Percentiles rank a stretch among this genome's conserved stretches.
Evolutionary conservation across 2,888 invertebrate species (phyloP).

Genomic region (Parascotia fuliginaria): DNA sequence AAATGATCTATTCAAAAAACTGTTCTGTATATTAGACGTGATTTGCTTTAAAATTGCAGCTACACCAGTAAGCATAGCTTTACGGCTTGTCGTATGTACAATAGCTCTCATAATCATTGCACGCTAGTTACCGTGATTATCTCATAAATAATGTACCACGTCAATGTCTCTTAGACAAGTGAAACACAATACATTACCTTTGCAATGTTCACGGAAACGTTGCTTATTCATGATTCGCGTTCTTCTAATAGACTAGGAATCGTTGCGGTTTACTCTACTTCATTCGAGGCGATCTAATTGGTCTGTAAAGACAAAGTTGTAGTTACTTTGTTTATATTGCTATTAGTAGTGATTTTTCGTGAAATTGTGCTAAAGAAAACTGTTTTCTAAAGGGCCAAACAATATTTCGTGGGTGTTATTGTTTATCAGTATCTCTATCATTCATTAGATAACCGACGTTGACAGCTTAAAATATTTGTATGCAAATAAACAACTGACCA

Average conservation of each 20-base stretch:
- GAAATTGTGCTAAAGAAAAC: no score
- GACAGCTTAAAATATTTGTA: no score
- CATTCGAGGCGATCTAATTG: constrained; percentile 11
- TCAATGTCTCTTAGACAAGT: constrained; percentile 49
- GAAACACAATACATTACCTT: constrained; percentile 27
- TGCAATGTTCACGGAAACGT: constrained; percentile 28
- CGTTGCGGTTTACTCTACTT: constrained; percentile 16
- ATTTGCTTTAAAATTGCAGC: neutral
- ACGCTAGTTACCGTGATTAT: constrained; percentile 41
- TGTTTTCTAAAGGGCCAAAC: no score
- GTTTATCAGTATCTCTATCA: no score
- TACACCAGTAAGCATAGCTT: neutral
- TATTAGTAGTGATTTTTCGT: neutral
- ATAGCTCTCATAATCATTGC: constrained; percentile 22
- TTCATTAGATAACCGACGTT: no score
- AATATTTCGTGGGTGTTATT: no score
- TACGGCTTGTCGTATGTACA: constrained; percentile 12
- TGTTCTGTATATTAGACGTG: no score
- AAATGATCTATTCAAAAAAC: no score
- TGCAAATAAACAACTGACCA: no score
- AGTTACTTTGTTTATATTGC: neutral
- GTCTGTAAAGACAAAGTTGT: constrained; percentile 15
- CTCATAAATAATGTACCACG: constrained; percentile 59
- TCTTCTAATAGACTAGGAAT: constrained; percentile 24
- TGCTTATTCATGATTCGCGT: constrained; percentile 39